These are phyloP conservation scores for Rotaria magnacalcarata DNA, from an alignment of 2,888 invertebrate genomes.

Conservation along the genomic window DNA sequence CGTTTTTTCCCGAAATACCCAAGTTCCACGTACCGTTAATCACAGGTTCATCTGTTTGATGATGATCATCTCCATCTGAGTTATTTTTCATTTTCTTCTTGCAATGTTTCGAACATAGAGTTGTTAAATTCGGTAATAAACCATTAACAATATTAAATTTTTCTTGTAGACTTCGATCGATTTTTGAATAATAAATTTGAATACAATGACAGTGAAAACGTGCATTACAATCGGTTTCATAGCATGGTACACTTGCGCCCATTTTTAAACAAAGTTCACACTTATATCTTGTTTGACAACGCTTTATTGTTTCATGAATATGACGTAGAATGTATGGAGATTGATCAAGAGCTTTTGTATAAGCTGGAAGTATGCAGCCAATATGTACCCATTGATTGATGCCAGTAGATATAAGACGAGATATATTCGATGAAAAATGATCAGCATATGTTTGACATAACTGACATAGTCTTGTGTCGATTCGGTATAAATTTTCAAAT, in stretches of 20 bases:
- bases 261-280: neutral
- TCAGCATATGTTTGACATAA: slow-evolving; percentile 1
- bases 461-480: neutral
- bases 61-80: neutral
- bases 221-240: neutral
- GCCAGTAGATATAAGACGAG: slow-evolving; percentile 4
- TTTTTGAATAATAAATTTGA: neutral
- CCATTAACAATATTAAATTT: neutral
- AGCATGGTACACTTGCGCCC: neutral
- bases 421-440: neutral
- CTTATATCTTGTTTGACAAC: neutral
- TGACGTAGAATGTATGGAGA: neutral
- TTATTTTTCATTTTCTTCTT: neutral
- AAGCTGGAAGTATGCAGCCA: neutral
- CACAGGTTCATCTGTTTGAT: too few relatives aligned
- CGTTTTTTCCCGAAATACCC: too few relatives aligned
- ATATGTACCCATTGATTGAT: slow-evolving; percentile 5
- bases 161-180: neutral
- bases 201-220: neutral
- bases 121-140: neutral
- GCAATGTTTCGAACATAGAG: neutral
- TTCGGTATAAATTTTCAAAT: neutral
- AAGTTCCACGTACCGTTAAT: neutral
- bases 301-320: neutral
- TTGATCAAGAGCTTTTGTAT: neutral